Conservation (phyloP, 2,113 vertebrate species). For the Apus apus region DNA sequence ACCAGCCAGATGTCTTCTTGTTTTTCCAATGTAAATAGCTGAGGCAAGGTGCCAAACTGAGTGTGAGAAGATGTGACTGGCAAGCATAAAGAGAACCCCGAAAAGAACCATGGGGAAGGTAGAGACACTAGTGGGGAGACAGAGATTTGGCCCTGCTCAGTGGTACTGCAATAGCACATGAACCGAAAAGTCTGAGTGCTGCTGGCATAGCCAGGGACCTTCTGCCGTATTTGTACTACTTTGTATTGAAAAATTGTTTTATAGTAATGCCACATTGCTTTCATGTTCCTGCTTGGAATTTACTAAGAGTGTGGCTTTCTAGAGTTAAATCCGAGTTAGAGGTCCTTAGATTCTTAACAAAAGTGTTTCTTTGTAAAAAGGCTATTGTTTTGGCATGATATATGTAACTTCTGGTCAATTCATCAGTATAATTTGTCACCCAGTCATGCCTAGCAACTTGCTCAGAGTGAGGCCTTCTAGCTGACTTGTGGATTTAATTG, state of each 20-base stretch:
- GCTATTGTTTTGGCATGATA: not conserved
- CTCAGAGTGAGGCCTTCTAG: not conserved
- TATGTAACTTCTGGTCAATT: not conserved
- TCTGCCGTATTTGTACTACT: not conserved
- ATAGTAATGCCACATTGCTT: not conserved
- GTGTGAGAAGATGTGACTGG: not conserved
- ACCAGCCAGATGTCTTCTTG: constrained; percentile 52
- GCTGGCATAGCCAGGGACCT: not conserved
- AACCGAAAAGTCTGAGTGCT: not conserved
- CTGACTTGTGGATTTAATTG: not conserved
- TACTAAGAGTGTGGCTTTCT: not conserved
- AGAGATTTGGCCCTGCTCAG: not conserved
- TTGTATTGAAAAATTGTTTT: not conserved
- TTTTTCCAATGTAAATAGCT: not conserved
- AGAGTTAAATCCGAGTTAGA: not conserved
- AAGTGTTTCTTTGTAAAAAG: not conserved
- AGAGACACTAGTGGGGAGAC: not conserved
- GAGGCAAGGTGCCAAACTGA: not conserved
- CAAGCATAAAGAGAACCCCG: not conserved
- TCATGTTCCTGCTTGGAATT: not conserved
- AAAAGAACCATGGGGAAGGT: not conserved
- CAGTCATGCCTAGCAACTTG: not conserved
- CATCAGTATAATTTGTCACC: not conserved
- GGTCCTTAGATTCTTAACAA: not conserved
- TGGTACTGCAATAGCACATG: not conserved